Base-by-base conservation (phyloP, 1,140 invertebrate species). In the Globodera ellingtonae region DNA sequence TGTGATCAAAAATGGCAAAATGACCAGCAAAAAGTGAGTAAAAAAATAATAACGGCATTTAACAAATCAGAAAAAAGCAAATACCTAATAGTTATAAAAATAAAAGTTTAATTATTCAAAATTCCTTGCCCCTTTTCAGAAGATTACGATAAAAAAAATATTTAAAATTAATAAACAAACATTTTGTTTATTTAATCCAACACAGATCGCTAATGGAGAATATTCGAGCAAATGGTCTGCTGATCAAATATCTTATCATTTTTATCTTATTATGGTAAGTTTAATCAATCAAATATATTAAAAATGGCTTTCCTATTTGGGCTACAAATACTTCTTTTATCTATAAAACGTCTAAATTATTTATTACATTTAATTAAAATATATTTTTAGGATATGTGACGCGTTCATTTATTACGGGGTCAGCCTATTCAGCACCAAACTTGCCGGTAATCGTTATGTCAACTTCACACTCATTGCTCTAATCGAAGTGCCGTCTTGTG, bases 371-470 rank as follows among this genome's bases (percentile, higher is more conserved):
- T 35, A 9, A 5, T 15, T n/a, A 79, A 44, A 78, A 80, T 13
- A 6, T 81, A 4, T 4, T 75, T 81, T 72, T 6, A 81, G 79
- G 81, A 82, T 83, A 18, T 83, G 82, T 69, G 82, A 88, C 80
- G 88, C 85, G 67, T 80, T 90, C 70, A 87, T 90, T 18, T 91
- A 90, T 79, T 91, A 90, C 78, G 90, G 90, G 35, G 74, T 91
- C 66, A 85, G 86, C n/a, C 76, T 91, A 59, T 86, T 88, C 44
- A 86, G 86, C 9, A 81, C 88, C 0, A 75, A 85, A 18, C 59
- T 90, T 56, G 84, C 86, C 47, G 90, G 90, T 15, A 86, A 89
- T 72, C 82, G 83, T 6, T 90, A 88, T 77, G 46, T 90, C 5
- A 91, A 90, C 75, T 90, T 87, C 75, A 85, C 89, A 48, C 79